Percentiles rank a stretch among this genome's conserved stretches.
phyloP scores from a whole-genome alignment of 2,888 invertebrate species.

The Ceratothoa steindachneri region DNA sequence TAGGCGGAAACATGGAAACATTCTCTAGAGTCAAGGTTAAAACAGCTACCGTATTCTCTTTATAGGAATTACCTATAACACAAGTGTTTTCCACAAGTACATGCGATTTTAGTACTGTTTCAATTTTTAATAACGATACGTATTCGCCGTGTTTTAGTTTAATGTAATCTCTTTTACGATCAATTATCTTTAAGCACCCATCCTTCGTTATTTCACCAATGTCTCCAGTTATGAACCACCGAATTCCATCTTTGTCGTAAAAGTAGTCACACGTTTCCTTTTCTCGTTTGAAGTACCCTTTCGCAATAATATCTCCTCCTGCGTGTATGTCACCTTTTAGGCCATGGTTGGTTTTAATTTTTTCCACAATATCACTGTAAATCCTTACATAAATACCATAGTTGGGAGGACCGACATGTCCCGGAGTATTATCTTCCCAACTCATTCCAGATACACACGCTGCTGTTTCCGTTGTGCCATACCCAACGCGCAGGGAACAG shows the following conservation, averaged over 20 bases:
- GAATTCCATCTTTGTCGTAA: constrained; percentile 69
- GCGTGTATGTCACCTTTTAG: constrained; percentile 80
- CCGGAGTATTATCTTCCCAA: constrained; percentile 64
- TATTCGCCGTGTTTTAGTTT: constrained; percentile 21
- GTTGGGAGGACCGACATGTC: constrained; percentile 83
- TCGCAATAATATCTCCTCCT: constrained; percentile 62
- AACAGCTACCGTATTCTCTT: constrained; percentile 15
- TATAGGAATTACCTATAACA: constrained; percentile 7
- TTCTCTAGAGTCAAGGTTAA: constrained; percentile 1
- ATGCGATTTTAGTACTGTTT: constrained; percentile 14
- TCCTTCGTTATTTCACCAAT: constrained; percentile 89
- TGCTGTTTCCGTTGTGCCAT: constrained; percentile 21
- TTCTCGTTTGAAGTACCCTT: constrained; percentile 87
- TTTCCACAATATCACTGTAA: constrained; percentile 89
- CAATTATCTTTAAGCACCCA: constrained; percentile 92
- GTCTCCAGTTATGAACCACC: constrained; percentile 95
- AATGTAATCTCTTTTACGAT: constrained; percentile 16
- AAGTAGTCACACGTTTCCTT: constrained; percentile 86
- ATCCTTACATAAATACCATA: constrained; percentile 78
- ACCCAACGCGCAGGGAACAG: constrained; percentile 13
- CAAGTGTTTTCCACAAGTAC: constrained; percentile 20
- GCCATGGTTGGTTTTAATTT: constrained; percentile 77
- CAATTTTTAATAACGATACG: constrained; percentile 6
- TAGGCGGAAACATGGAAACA: not conserved
- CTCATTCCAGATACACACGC: constrained; percentile 11